These are phyloP conservation scores for Melieria picta DNA, from an alignment of 2,888 invertebrate genomes.

Conservation along the genomic window DNA sequence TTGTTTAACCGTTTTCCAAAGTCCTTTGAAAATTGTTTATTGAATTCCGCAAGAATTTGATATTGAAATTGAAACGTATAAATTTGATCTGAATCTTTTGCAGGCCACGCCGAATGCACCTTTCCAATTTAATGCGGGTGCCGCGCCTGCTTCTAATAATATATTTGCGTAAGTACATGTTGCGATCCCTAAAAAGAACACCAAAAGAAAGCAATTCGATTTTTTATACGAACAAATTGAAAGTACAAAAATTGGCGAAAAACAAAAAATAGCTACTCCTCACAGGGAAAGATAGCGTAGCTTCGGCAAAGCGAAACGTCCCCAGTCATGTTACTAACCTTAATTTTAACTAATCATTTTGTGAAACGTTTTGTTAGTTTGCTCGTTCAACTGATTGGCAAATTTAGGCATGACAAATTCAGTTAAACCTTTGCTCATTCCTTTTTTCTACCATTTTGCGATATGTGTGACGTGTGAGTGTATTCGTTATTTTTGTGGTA, in stretches of 20 bases:
- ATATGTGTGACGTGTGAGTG: too few relatives aligned
- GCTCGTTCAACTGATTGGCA: too few relatives aligned
- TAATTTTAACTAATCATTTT: too few relatives aligned
- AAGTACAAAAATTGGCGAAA: slow-evolving; percentile 11
- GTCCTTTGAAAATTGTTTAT: too few relatives aligned
- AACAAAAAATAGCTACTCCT: slow-evolving; percentile 14
- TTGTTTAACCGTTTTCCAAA: too few relatives aligned
- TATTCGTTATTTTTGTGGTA: too few relatives aligned
- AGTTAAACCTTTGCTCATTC: too few relatives aligned
- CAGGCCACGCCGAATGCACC: slow-evolving; percentile 64
- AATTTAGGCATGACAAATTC: too few relatives aligned
- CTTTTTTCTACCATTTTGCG: too few relatives aligned
- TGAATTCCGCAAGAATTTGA: neutral
- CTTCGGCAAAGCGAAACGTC: slow-evolving; percentile 12
- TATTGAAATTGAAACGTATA: slow-evolving; percentile 9
- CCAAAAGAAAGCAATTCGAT: neutral
- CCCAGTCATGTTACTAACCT: too few relatives aligned
- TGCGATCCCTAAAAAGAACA: too few relatives aligned
- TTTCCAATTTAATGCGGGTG: slow-evolving; percentile 65
- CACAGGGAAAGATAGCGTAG: slow-evolving; percentile 37
- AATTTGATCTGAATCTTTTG: slow-evolving; percentile 50
- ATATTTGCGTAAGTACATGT: slow-evolving; percentile 65
- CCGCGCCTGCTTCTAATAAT: slow-evolving; percentile 60
- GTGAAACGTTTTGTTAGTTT: too few relatives aligned
- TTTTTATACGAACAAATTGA: neutral